Evolutionary conservation across 2,113 vertebrate species (phyloP).

Genomic region (Zapornia atra): DNA sequence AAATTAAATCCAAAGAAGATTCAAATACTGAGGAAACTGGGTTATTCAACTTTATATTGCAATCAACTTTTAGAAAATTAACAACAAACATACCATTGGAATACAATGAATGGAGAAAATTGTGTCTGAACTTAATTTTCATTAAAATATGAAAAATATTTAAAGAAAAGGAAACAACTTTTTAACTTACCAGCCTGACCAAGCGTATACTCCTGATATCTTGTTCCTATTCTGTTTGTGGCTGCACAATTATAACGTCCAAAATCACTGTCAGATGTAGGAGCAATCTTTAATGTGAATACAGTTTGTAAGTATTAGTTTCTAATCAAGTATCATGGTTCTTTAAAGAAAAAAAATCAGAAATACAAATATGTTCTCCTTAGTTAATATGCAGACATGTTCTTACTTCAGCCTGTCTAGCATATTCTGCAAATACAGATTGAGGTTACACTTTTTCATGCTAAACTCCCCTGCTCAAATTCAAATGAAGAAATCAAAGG

Average conservation of each 20-base stretch:
- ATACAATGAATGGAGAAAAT: not conserved
- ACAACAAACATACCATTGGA: not conserved
- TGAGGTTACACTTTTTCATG: not conserved
- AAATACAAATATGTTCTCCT: not conserved
- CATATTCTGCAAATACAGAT: not conserved
- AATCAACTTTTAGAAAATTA: not conserved
- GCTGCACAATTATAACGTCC: slow-evolving; percentile 97
- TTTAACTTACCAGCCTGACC: slow-evolving; percentile 90
- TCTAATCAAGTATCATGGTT: not conserved
- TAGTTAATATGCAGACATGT: not conserved
- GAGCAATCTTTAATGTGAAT: slow-evolving; percentile 86
- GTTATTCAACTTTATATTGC: not conserved
- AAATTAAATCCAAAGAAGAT: not conserved
- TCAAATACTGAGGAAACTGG: not conserved
- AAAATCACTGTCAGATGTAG: slow-evolving; percentile 93
- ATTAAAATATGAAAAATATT: not conserved
- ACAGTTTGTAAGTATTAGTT: not conserved
- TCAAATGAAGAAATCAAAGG: not conserved
- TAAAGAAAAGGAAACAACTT: not conserved
- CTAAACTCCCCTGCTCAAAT: not conserved
- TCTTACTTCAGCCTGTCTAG: not conserved
- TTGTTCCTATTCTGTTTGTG: slow-evolving; percentile 91
- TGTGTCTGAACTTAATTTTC: not conserved
- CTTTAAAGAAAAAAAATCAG: not conserved
- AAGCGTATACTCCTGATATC: slow-evolving; percentile 93